phyloP scores from a whole-genome alignment of 1,140 invertebrate genomes.

The Plutomurus gul region DNA sequence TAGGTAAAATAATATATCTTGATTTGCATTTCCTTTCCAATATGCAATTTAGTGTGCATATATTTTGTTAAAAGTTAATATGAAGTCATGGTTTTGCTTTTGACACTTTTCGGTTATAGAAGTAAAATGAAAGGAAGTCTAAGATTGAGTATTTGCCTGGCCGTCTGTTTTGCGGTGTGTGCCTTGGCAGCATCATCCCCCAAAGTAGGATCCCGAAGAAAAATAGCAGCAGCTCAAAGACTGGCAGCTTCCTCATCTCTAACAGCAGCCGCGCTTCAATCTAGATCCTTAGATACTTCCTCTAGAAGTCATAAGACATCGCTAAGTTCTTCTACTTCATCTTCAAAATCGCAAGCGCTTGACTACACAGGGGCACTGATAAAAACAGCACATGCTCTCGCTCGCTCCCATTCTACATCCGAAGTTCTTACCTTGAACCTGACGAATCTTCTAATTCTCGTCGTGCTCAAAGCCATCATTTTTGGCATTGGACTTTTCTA shows the following conservation, averaged over 20 bases:
- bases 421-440: slow-evolving; percentile 81
- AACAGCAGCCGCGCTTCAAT: background rate
- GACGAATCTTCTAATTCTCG: slow-evolving; percentile 76
- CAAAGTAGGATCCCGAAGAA: slow-evolving; percentile 31
- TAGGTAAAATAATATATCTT: no score
- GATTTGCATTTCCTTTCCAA: no score
- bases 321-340: slow-evolving; percentile 6
- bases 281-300: background rate
- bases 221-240: background rate
- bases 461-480: slow-evolving; percentile 79
- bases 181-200: slow-evolving; percentile 37
- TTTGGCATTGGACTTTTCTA: slow-evolving; percentile 69
- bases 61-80: no score
- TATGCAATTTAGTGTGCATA: no score
- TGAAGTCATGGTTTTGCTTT: background rate
- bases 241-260: slow-evolving; percentile 12
- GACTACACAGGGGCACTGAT: slow-evolving; percentile 51
- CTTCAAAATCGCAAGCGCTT: background rate
- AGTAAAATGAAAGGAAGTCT: slow-evolving; percentile 46
- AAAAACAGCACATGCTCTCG: slow-evolving; percentile 52
- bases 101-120: background rate
- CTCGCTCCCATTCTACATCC: slow-evolving; percentile 55
- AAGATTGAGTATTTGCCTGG: slow-evolving; percentile 40
- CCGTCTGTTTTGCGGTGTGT: slow-evolving; percentile 37
- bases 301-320: background rate